phyloP scores from a whole-genome alignment of 2,113 vertebrate genomes.

The Mirounga angustirostris region DNA sequence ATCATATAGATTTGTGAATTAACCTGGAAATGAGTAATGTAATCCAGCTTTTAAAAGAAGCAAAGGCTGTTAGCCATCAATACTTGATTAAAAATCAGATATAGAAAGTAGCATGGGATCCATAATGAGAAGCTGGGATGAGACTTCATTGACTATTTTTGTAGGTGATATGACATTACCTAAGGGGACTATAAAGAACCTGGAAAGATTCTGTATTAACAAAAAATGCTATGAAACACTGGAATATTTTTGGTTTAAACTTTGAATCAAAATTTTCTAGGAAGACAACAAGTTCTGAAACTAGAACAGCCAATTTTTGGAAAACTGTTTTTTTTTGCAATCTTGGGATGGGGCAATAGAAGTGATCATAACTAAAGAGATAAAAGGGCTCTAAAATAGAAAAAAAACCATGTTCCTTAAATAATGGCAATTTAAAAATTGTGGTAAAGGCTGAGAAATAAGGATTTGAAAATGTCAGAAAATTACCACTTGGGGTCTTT shows the following conservation, averaged over 20 bases:
- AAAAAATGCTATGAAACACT: background rate
- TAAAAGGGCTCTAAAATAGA: background rate
- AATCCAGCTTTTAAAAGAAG: background rate
- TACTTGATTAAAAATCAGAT: background rate
- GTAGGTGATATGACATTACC: background rate
- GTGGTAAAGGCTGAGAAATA: background rate
- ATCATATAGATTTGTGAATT: background rate
- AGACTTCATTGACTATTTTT: background rate
- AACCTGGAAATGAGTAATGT: background rate
- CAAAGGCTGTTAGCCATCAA: background rate
- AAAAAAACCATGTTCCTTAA: background rate
- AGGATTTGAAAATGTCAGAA: background rate
- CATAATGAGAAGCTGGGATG: background rate
- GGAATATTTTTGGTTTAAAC: background rate
- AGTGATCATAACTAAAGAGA: background rate
- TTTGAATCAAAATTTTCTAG: background rate
- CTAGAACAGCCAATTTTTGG: background rate
- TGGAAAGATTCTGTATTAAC: background rate
- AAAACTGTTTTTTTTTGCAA: slow-evolving; percentile 27
- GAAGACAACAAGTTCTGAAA: background rate
- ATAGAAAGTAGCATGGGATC: background rate
- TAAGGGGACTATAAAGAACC: background rate
- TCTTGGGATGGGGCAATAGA: background rate
- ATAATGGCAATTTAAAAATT: background rate
- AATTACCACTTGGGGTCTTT: background rate